A percentile compares a stretch with the other conserved stretches of the same genome.
These are phyloP conservation scores for Scolopax rusticola DNA, from an alignment of 2,797 vertebrate genomes.

Conservation along the genomic window DNA sequence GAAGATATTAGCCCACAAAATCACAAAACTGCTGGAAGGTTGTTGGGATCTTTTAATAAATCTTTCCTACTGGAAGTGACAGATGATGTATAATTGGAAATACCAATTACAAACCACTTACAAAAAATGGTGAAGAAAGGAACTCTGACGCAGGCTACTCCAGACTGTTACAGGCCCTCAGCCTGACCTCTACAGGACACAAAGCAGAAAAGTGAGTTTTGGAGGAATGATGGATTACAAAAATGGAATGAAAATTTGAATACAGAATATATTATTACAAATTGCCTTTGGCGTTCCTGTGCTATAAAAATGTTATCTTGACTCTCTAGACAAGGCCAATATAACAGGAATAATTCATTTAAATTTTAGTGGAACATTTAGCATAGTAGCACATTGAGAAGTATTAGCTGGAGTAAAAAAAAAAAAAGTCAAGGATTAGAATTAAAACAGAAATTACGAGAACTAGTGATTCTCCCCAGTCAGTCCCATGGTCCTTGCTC, in stretches of 20 bases:
- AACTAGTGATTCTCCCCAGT: background rate
- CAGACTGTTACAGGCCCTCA: background rate
- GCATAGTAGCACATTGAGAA: background rate
- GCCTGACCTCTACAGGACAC: background rate
- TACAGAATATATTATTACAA: background rate
- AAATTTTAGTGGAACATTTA: background rate
- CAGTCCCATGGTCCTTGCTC: background rate
- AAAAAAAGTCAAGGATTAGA: background rate
- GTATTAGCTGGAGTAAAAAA: background rate
- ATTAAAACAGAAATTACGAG: background rate
- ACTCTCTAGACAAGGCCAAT: background rate
- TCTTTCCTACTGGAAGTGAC: background rate
- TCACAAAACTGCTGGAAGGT: background rate
- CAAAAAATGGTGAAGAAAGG: background rate
- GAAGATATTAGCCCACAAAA: background rate
- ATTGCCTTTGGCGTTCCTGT: too few relatives aligned
- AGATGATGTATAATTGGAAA: background rate
- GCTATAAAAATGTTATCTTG: background rate
- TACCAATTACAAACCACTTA: background rate
- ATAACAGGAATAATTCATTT: background rate
- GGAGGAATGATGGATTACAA: background rate
- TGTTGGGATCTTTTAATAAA: background rate
- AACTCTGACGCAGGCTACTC: background rate
- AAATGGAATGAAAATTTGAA: background rate
- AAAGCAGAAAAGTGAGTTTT: background rate